Evolutionary conservation across 2,888 invertebrate genomes (phyloP), one percentile per base, ranked within the genome.

Genomic region (Acholoe squamosa): DNA sequence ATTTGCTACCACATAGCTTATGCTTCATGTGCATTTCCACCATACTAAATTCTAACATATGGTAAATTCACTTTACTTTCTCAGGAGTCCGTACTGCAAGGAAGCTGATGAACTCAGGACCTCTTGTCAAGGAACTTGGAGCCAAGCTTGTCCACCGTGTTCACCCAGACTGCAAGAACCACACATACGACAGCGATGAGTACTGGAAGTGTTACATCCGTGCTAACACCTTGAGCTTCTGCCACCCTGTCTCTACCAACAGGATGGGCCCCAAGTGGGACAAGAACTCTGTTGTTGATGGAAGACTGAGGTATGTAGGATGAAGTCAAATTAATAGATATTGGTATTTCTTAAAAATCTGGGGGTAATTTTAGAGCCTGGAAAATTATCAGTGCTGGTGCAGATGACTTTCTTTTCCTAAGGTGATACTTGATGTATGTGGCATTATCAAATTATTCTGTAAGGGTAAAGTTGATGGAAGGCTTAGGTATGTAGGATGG

Each of bases 111-210:
- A 25, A 25, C 3, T 71, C 71, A 7, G 28, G n/a, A n/a, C 28
- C 25, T 7, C 25, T 71, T 61, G 61, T 61, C 28, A 28, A 71
- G 71, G 25, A 71, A 28, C 71, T 71, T 28, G 71, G 71, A 14
- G 71, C 71, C 14, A 71, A 71, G 28, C 71, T 22, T 0, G 14
- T 84, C 12, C 3, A 1, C 34, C 43, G 51, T 10, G 16, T 34
- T 34, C 84, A 84, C 43, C 84, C 84, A 0, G 12, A 51, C 84
- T 84, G 84, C 43, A 25, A 3, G 7, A 84, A 84, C 22, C 43
- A 34, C 10, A 51, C 43, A 22, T 84, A 84, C 43, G 84, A 84
- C 84, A 84, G 84, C 25, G 84, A 84, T 84, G 84, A 84, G 5
- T 84, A 84, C 84, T 84, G 84, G 84, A 34, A 33, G 19, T 84